Base-by-base conservation (phyloP, 2,113 vertebrate species). In the Gallinago paraguaiae region DNA sequence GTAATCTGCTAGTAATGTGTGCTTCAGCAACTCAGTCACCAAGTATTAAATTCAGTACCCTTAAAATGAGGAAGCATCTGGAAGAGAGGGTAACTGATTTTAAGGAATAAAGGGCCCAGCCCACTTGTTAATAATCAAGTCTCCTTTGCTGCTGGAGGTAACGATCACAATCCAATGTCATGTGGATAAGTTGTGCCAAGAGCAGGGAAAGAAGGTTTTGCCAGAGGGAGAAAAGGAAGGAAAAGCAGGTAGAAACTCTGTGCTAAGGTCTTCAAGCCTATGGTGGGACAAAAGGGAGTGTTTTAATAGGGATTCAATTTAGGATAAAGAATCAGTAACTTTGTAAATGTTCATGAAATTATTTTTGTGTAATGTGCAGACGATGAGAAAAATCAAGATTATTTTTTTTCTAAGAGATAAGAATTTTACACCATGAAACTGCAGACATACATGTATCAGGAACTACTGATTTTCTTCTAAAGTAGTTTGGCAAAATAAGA, bases 381-480 rank as follows among this genome's bases (percentile, higher is more conserved):
- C 0, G 3, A 23, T 71, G 10, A 35, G 10, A 76, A 84, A 91
- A 87, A 91, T 35, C 2, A 46, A 28, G 35, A 22, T 83, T 83
- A 22, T 70, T 65, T 80, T 75, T 57, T 31, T 82, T 70, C 14
- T 69, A 82, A n/a, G 22, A 74, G 30, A 27, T 31, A 23, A 82
- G 5, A 19, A 63, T 35, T 81, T 89, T 78, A 6, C 54, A 68
- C 7, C 43, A 17, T 87, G 53, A 71, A 78, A 53, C 17, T 67
- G 41, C 5, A 35, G 56, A 5, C 24, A 48, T 56, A 56, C 0
- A 0, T 51, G 33, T 41, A 24, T 50, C 46, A 82, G 33, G 43
- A 82, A 17, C 25, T 82, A n/a, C 1, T 56, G 48, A 68, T 82
- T 71, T 82, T 68, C 25, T 60, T 76, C 79, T 54, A 10, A 82